Evolutionary conservation across 1,140 invertebrate species (phyloP).

Genomic region (Drosophila nannoptera): DNA sequence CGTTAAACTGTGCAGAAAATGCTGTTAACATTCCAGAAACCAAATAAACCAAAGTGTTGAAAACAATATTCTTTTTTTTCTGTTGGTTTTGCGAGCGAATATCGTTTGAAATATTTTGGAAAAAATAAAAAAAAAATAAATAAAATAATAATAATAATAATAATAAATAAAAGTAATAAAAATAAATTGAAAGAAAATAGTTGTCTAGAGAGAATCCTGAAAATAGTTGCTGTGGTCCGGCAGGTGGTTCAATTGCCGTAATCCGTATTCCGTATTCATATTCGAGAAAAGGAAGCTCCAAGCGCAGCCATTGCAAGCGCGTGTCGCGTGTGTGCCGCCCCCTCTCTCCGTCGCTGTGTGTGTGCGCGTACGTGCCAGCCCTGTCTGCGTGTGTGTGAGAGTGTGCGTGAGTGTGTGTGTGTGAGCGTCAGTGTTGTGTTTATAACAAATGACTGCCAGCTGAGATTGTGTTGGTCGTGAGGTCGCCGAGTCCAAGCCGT

Average conservation of each 20-base stretch:
- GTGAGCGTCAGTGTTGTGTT: conserved; percentile 2
- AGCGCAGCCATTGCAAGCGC: conserved; percentile 24
- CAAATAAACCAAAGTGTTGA: conserved; percentile 40
- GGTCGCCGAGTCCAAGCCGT: neutral
- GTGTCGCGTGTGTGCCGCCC: conserved; percentile 9
- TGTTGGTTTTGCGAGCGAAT: too few species aligned
- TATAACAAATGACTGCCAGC: conserved; percentile 30
- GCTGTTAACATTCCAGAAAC: conserved; percentile 45
- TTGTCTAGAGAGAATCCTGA: neutral
- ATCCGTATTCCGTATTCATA: neutral
- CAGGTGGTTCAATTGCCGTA: conserved; percentile 34
- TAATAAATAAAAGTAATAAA: neutral
- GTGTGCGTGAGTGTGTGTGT: neutral
- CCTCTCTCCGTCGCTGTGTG: neutral
- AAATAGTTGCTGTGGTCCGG: neutral
- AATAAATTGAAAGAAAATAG: too few species aligned
- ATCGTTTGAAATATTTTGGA: too few species aligned
- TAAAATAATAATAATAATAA: neutral
- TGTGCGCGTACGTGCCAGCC: neutral
- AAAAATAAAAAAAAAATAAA: neutral
- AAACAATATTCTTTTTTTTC: conserved; percentile 1
- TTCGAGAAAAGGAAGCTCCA: neutral
- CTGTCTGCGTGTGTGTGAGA: neutral
- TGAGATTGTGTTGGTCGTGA: conserved; percentile 31
- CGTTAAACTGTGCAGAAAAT: conserved; percentile 35